A percentile compares a stretch with the other conserved stretches of the same genome.
Evolutionary conservation across 2,888 invertebrate species (phyloP).

Genomic region (Sympetrum striolatum): DNA sequence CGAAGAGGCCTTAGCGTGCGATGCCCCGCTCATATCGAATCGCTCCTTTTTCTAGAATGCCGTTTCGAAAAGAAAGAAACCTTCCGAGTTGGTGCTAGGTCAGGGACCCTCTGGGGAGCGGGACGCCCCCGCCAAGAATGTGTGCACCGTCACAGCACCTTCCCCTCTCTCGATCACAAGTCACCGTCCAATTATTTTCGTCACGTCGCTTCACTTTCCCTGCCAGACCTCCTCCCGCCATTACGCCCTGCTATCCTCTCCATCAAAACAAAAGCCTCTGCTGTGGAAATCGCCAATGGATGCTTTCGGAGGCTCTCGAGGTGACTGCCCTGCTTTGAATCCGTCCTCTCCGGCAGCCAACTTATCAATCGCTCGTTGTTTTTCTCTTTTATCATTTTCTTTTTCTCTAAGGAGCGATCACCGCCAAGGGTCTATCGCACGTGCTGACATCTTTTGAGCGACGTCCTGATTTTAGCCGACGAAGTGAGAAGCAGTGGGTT

Average conservation of each 20-base stretch:
- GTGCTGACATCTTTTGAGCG: not conserved
- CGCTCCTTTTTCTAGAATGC: too few species aligned
- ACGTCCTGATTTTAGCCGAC: not conserved
- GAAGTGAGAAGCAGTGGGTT: not conserved
- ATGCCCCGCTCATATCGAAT: too few species aligned
- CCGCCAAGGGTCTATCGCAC: not conserved
- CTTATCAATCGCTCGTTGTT: not conserved
- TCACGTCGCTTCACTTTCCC: conserved; percentile 17
- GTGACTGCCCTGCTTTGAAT: not conserved
- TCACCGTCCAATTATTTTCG: conserved; percentile 10
- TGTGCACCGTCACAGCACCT: not conserved
- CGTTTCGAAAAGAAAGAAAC: too few species aligned
- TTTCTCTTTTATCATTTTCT: not conserved
- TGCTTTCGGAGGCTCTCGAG: not conserved
- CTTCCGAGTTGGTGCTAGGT: not conserved
- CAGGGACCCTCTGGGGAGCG: not conserved
- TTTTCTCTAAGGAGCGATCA: not conserved
- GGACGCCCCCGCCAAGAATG: not conserved
- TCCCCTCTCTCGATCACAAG: not conserved
- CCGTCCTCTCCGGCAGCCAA: not conserved
- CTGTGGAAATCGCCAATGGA: not conserved
- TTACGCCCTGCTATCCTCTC: not conserved
- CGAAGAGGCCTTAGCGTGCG: too few species aligned
- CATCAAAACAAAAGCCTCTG: not conserved
- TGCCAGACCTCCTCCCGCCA: not conserved